Percentiles rank a stretch among this genome's conserved stretches.
phyloP scores from a whole-genome alignment of 2,888 invertebrate genomes.

The Lasioglossum malachurum region DNA sequence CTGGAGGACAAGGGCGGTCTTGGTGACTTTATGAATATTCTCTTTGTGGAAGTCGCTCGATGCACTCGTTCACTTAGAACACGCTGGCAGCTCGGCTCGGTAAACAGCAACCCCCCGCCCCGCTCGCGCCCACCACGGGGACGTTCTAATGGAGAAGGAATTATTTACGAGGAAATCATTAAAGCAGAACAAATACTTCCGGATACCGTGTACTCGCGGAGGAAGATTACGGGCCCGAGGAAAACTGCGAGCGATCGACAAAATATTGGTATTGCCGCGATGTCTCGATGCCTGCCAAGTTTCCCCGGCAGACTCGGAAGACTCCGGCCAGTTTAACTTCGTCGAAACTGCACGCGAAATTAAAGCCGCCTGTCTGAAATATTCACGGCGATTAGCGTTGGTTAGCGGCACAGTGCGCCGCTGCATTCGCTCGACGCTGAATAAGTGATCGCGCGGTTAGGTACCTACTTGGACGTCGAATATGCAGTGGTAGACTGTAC shows the following conservation, averaged over 20 bases:
- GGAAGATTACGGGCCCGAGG: background rate
- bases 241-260: background rate
- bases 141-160: conserved; percentile 62
- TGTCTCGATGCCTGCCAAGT: background rate
- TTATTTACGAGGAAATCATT: conserved; percentile 63
- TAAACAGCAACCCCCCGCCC: conserved; percentile 38
- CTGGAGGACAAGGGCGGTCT: conserved; percentile 63
- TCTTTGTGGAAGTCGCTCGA: conserved; percentile 70
- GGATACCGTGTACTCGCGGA: conserved; percentile 6
- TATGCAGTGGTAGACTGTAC: background rate
- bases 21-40: conserved; percentile 77
- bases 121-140: background rate
- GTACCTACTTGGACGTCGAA: background rate
- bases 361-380: background rate
- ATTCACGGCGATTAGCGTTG: conserved; percentile 1
- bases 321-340: background rate
- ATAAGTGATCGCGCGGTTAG: background rate
- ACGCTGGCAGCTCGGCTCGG: conserved; percentile 57
- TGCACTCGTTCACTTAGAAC: conserved; percentile 73
- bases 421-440: background rate
- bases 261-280: background rate
- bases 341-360: background rate
- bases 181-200: conserved; percentile 47
- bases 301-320: background rate
- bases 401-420: background rate